Conservation (phyloP, 2,113 vertebrate species). For the Protomyctophum bolini region DNA sequence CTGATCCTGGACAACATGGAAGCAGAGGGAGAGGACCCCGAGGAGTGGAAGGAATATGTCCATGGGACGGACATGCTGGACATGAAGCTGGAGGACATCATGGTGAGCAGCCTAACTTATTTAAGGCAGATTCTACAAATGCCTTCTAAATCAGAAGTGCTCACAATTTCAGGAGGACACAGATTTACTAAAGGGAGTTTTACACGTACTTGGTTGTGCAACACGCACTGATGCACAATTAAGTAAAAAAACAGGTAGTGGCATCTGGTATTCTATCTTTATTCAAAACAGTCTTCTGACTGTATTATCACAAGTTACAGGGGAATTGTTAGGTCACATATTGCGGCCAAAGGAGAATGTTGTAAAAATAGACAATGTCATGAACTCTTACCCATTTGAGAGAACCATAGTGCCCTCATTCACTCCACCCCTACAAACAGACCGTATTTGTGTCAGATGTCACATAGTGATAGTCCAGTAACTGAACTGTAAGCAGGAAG, state of each 20-base stretch:
- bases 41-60: conserved; percentile 94
- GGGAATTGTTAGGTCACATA: background rate
- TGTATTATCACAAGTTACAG: background rate
- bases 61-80: conserved; percentile 91
- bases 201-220: no score
- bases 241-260: no score
- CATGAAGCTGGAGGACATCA: conserved; percentile 96
- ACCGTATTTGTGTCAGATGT: conserved; percentile 41
- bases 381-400: conserved; percentile 49
- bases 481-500: no score
- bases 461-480: no score
- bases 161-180: no score
- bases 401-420: conserved; percentile 13
- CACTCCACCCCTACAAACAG: background rate
- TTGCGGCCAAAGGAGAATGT: background rate
- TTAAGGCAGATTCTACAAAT: no score
- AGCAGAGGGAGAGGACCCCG: conserved; percentile 79
- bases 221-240: no score
- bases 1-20: conserved; percentile 96
- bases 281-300: no score
- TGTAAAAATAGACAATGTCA: conserved; percentile 23
- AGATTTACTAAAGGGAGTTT: no score
- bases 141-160: no score
- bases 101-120: conserved; percentile 77
- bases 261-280: no score